Evolutionary conservation across 2,113 vertebrate species (phyloP).

Genomic region (Fulmarus glacialis): DNA sequence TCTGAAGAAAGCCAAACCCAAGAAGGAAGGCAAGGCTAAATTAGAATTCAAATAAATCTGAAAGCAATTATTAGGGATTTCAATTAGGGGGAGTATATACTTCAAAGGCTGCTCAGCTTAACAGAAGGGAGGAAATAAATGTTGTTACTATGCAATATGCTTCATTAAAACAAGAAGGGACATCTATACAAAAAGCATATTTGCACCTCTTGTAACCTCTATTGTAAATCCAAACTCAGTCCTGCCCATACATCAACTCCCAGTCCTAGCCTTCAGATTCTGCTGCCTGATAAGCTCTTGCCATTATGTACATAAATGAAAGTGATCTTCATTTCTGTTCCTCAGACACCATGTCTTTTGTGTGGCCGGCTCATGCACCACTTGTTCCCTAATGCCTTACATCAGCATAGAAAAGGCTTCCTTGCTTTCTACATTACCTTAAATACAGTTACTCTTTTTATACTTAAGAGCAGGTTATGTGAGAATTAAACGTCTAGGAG

Average conservation of each 20-base stretch:
- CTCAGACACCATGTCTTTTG: not conserved
- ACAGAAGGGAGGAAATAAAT: not conserved
- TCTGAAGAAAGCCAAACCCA: not conserved
- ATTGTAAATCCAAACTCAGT: not conserved
- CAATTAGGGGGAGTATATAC: not conserved
- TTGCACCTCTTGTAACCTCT: not conserved
- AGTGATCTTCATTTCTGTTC: not conserved
- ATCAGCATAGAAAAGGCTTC: not conserved
- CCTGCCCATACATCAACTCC: not conserved
- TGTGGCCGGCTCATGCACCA: not conserved
- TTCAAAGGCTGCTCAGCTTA: not conserved
- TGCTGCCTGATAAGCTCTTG: not conserved
- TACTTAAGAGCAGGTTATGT: not conserved
- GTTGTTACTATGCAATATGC: rapidly evolving
- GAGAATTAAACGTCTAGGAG: not conserved
- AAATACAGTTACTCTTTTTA: not conserved
- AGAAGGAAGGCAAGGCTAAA: not conserved
- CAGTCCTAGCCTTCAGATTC: not conserved
- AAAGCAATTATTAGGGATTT: not conserved
- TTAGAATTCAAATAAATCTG: not conserved
- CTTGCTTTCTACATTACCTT: not conserved
- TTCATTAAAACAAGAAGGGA: not conserved
- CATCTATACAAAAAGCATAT: not conserved
- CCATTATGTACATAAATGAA: not conserved
- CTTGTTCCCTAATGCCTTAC: not conserved